Conservation (phyloP, 1,140 invertebrate genomes). For the Ceratina japonica region DNA sequence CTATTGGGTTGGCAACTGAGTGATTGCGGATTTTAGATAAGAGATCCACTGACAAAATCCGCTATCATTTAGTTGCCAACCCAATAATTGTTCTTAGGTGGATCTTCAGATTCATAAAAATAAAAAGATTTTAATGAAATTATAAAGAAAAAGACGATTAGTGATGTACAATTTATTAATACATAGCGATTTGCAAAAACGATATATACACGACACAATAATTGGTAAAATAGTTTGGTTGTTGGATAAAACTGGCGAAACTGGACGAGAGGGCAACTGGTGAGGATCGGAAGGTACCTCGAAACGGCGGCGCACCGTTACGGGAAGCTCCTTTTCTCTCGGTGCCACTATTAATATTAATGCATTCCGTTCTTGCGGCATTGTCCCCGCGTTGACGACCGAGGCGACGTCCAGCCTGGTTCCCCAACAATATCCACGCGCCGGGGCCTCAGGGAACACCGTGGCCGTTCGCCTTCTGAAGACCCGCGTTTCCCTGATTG, state of each 20-base stretch:
- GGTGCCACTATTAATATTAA: conserved; percentile 70
- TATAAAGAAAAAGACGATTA: too few species aligned
- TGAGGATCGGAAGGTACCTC: conserved; percentile 27
- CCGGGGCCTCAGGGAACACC: conserved; percentile 22
- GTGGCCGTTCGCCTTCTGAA: conserved; percentile 21
- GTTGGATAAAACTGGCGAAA: not conserved
- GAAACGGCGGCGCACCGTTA: conserved; percentile 44
- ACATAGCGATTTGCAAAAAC: too few species aligned
- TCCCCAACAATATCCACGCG: conserved; percentile 49
- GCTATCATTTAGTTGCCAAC: too few species aligned
- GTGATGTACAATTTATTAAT: too few species aligned
- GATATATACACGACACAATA: too few species aligned
- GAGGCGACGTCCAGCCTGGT: conserved; percentile 41
- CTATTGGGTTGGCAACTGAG: too few species aligned
- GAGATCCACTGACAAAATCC: too few species aligned
- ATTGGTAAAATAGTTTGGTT: not conserved
- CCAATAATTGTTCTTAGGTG: too few species aligned
- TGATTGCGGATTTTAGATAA: too few species aligned
- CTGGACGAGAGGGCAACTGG: conserved; percentile 9
- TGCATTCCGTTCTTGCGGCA: conserved; percentile 67
- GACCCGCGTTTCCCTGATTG: conserved; percentile 38
- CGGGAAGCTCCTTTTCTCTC: conserved; percentile 28
- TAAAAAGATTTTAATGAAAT: too few species aligned
- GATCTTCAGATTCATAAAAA: too few species aligned
- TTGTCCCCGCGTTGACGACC: conserved; percentile 62